Percentiles rank a stretch among this genome's conserved stretches.
These are phyloP conservation scores for Calypte anna DNA, from an alignment of 2,113 vertebrate genomes.

Conservation along the genomic window DNA sequence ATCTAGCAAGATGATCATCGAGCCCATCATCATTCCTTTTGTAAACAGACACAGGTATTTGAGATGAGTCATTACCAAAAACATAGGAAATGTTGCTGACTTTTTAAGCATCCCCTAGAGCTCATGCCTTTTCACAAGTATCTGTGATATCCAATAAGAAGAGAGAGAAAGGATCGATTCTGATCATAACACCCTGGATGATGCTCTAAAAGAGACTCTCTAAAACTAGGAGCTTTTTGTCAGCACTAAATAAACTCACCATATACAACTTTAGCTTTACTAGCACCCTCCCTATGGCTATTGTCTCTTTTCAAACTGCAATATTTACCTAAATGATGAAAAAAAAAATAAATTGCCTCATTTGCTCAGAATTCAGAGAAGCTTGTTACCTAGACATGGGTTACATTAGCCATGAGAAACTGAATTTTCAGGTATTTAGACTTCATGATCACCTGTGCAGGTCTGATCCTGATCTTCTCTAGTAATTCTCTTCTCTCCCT, in stretches of 20 bases:
- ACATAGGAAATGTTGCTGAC: neutral
- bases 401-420: conserved; percentile 55
- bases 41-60: neutral
- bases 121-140: neutral
- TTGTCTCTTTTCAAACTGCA: neutral
- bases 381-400: neutral
- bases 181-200: neutral
- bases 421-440: conserved; percentile 59
- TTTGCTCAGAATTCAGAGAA: neutral
- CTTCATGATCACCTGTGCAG: conserved; percentile 66
- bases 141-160: neutral
- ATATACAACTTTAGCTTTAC: neutral
- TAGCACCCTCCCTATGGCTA: neutral
- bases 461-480: conserved; percentile 65
- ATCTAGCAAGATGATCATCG: neutral
- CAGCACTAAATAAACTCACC: neutral
- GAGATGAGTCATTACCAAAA: neutral
- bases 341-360: neutral
- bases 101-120: neutral
- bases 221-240: neutral
- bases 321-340: neutral
- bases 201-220: neutral
- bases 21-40: neutral
- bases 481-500: conserved; percentile 61
- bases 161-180: neutral